Conservation (phyloP, 1,140 invertebrate species). For the Proales similis region DNA sequence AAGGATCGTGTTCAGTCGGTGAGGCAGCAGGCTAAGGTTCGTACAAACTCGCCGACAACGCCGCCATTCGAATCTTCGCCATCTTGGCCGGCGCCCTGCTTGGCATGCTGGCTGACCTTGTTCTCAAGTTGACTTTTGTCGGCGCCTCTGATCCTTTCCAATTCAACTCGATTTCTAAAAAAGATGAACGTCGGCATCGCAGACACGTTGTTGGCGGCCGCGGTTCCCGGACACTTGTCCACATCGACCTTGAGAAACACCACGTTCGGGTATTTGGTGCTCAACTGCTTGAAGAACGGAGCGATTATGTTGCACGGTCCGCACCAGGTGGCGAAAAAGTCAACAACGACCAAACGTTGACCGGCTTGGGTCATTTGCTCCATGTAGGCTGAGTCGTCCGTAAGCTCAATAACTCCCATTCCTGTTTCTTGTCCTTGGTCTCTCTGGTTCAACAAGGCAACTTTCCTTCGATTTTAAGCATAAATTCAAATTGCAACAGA, state of each 20-base stretch:
- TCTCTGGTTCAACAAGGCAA: background rate
- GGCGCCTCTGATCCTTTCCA: slow-evolving; percentile 56
- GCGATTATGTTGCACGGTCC: slow-evolving; percentile 87
- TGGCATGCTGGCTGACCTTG: slow-evolving; percentile 81
- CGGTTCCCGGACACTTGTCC: slow-evolving; percentile 47
- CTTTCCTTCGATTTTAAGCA: background rate
- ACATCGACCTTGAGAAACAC: slow-evolving; percentile 89
- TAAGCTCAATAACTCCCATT: slow-evolving; percentile 2
- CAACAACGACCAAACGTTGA: slow-evolving; percentile 80
- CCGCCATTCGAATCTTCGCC: slow-evolving; percentile 41
- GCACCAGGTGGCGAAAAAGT: slow-evolving; percentile 69
- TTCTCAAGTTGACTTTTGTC: slow-evolving; percentile 70
- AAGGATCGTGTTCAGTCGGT: background rate
- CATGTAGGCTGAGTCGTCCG: slow-evolving; percentile 15
- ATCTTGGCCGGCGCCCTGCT: slow-evolving; percentile 56
- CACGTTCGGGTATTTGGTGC: slow-evolving; percentile 73
- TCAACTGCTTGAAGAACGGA: slow-evolving; percentile 76
- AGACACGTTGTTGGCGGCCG: slow-evolving; percentile 63
- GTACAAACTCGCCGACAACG: slow-evolving; percentile 45
- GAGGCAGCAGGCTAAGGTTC: background rate
- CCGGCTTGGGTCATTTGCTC: slow-evolving; percentile 68
- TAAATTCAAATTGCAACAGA: background rate
- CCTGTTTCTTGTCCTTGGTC: background rate
- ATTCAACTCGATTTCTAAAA: slow-evolving; percentile 66
- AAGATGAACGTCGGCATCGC: slow-evolving; percentile 98